Conservation (phyloP, 2,888 invertebrate genomes). For the Ennomos quercinarius region DNA sequence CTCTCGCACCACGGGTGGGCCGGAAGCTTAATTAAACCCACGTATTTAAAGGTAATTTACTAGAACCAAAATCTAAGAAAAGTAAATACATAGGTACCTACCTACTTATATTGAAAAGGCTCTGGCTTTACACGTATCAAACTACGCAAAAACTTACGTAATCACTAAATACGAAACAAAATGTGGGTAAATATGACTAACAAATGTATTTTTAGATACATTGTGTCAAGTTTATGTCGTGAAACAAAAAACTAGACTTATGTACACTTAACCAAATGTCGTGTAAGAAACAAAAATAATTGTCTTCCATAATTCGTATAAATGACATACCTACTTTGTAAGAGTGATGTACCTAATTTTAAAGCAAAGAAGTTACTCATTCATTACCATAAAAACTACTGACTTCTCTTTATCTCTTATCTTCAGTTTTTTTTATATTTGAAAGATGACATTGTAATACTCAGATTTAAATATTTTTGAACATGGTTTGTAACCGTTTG, state of each 20-base stretch:
- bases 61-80: too few species aligned
- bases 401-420: too few species aligned
- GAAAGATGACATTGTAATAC: too few species aligned
- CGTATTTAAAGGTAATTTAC: too few species aligned
- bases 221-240: slow-evolving; percentile 1
- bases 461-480: too few species aligned
- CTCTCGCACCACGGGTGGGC: too few species aligned
- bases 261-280: slow-evolving; percentile 15
- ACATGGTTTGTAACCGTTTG: too few species aligned
- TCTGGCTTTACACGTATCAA: not conserved
- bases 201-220: slow-evolving; percentile 10
- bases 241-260: slow-evolving; percentile 20
- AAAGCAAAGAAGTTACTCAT: slow-evolving; percentile 4
- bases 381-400: too few species aligned
- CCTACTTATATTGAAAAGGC: too few species aligned
- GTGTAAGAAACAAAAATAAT: slow-evolving; percentile 14
- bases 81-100: too few species aligned
- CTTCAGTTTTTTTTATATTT: too few species aligned
- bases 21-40: too few species aligned
- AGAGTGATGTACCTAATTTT: slow-evolving; percentile 3
- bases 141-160: slow-evolving; percentile 14
- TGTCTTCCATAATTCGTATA: slow-evolving; percentile 8
- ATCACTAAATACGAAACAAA: slow-evolving; percentile 5
- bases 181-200: not conserved
- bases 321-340: not conserved